Evolutionary conservation across 1,140 invertebrate species (phyloP), one percentile per base, ranked within the genome.

Genomic region (Hyposmocoma kahamanoa): DNA sequence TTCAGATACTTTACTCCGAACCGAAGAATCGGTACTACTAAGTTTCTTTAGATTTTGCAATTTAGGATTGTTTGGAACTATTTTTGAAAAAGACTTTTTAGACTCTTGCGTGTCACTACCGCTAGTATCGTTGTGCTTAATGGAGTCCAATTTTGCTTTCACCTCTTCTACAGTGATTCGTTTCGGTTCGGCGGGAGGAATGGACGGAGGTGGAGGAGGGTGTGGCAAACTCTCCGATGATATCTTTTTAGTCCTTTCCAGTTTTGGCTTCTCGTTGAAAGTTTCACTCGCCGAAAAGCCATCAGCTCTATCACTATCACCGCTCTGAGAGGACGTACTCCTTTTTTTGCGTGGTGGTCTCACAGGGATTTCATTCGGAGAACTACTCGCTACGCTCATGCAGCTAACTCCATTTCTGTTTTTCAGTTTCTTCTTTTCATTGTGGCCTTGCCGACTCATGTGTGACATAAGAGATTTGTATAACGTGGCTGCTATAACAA

Each of bases 401-500:
- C 91, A 92, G 47, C 91, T 91, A 8, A 93, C 86, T 11, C 93
- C 93, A 53, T 93, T 93, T 55, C 78, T 88, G 63, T 88, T 93
- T 73, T 87, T 90, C 41, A 82, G 89, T 18, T 89, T 87, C 39
- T 87, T 86, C 47, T 86, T 87, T 71, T 75, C 68, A 44, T 44
- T 56, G 58, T 84, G 80, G 41, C 76, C 76, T 46, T 82, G 82
- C 19, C 78, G 83, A 52, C 91, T 91, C 86, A 96, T 91, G 71
- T 95, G 93, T 19, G 92, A 90, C 76, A 96, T 90, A 41, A 97
- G 82, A 0, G 94, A 94, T 73, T 95, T 93, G 78, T 96, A 97
- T 36, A 96, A 87, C 42, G 95, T 96, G 5, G 95, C 95, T 0
- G 95, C 95, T 48, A 96, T 94, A 0, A 95, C 94, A 21, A 97